phyloP scores from a whole-genome alignment of 2,797 vertebrate genomes.

The Muscicapa striata region DNA sequence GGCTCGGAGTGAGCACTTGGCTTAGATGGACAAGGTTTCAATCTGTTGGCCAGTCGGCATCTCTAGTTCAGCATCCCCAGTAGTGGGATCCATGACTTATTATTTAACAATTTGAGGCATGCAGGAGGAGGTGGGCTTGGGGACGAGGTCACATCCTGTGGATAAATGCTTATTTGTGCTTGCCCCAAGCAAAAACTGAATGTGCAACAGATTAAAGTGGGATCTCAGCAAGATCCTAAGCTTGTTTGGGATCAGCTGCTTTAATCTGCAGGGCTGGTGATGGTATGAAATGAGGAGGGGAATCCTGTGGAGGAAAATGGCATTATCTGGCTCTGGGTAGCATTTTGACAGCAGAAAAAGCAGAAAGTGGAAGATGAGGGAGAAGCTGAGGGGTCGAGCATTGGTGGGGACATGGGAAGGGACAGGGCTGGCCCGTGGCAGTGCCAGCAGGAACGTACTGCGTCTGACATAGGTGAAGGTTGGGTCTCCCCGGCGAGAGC shows the following conservation, averaged over 20 bases:
- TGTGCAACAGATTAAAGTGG: neutral
- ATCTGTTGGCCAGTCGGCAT: accelerated
- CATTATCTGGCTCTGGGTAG: neutral
- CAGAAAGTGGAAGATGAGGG: neutral
- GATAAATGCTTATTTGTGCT: neutral
- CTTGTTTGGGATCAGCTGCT: neutral
- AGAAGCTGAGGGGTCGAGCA: neutral
- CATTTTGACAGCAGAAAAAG: neutral
- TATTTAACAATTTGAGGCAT: neutral
- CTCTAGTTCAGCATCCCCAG: neutral
- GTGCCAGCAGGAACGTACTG: neutral
- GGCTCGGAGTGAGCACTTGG: neutral
- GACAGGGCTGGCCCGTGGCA: accelerated
- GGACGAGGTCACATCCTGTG: accelerated
- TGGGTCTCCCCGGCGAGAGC: neutral
- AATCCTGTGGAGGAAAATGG: neutral
- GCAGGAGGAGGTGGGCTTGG: neutral
- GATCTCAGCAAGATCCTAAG: neutral
- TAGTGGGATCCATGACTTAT: neutral
- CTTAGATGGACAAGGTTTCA: neutral
- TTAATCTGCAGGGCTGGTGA: neutral
- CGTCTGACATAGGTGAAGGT: constrained; percentile 46
- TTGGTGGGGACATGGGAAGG: neutral
- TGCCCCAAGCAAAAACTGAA: neutral
- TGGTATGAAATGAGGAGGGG: neutral